phyloP scores from a whole-genome alignment of 2,113 vertebrate species.

The Todiramphus saurophagus region DNA sequence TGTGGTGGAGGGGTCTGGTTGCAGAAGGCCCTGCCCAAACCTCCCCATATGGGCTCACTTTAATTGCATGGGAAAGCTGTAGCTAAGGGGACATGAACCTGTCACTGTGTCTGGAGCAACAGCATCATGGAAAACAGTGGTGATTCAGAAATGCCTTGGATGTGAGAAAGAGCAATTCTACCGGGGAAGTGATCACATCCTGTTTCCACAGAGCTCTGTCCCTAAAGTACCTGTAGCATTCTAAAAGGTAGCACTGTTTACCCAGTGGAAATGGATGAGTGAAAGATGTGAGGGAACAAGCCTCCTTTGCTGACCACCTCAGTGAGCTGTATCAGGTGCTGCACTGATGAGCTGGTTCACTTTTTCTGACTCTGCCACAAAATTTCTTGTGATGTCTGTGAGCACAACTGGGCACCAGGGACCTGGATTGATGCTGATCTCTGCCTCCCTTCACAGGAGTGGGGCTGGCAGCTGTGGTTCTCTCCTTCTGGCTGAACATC shows the following conservation, averaged over 20 bases:
- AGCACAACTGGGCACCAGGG: neutral
- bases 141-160: neutral
- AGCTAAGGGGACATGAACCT: neutral
- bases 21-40: neutral
- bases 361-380: neutral
- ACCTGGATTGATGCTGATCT: neutral
- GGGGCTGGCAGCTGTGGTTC: slow-evolving; percentile 84
- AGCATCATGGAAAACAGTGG: neutral
- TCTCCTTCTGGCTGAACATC: slow-evolving; percentile 92
- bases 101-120: neutral
- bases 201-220: neutral
- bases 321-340: accelerated
- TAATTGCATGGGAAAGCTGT: neutral
- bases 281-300: accelerated
- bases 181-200: neutral
- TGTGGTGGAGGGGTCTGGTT: neutral
- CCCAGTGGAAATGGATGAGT: neutral
- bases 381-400: accelerated
- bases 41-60: neutral
- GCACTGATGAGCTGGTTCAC: accelerated
- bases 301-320: neutral
- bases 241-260: neutral
- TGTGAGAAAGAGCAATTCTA: neutral
- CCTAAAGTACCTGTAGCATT: neutral
- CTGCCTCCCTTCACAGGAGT: slow-evolving; percentile 74